A percentile compares a stretch with the other conserved stretches of the same genome.
Conservation (phyloP, 2,888 invertebrate genomes). For the Alloscopus bannaensis region DNA sequence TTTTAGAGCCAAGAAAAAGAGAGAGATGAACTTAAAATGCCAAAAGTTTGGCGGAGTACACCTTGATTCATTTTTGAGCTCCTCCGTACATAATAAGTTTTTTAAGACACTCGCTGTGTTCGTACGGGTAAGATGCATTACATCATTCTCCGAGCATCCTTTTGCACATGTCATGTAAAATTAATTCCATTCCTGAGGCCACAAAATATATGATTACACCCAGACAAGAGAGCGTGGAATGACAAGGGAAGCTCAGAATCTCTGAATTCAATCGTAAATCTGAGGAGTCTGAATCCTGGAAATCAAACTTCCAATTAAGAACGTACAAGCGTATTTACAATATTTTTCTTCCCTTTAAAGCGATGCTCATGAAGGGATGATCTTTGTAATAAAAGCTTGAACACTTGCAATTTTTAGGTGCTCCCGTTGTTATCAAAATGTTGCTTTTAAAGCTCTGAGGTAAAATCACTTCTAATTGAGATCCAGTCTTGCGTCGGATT, state of each 20-base stretch:
- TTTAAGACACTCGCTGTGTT: no score
- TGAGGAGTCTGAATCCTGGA: conserved; percentile 14
- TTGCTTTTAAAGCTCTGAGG: conserved; percentile 26
- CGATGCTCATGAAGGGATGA: no score
- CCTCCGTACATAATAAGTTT: conserved; percentile 7
- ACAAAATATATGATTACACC: conserved; percentile 19
- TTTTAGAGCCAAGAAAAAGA: conserved; percentile 8
- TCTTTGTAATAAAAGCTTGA: no score
- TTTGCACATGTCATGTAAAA: conserved; percentile 39
- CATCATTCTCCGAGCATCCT: conserved; percentile 27
- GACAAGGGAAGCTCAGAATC: conserved; percentile 7
- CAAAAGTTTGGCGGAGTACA: conserved; percentile 16
- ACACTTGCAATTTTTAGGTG: conserved; percentile 17
- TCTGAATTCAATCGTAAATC: conserved; percentile 23
- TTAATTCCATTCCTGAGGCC: conserved; percentile 43
- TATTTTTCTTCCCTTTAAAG: no score
- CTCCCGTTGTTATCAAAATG: background rate
- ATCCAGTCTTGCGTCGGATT: no score
- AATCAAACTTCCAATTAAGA: no score
- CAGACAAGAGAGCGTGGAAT: background rate
- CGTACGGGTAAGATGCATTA: conserved; percentile 33
- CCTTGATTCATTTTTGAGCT: conserved; percentile 19
- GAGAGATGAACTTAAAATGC: conserved; percentile 31
- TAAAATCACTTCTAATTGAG: conserved; percentile 37
- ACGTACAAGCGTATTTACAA: no score